Percentiles rank a stretch among this genome's conserved stretches.
These are phyloP conservation scores for Hecatera dysodea DNA, from an alignment of 2,888 invertebrate genomes.

Conservation along the genomic window DNA sequence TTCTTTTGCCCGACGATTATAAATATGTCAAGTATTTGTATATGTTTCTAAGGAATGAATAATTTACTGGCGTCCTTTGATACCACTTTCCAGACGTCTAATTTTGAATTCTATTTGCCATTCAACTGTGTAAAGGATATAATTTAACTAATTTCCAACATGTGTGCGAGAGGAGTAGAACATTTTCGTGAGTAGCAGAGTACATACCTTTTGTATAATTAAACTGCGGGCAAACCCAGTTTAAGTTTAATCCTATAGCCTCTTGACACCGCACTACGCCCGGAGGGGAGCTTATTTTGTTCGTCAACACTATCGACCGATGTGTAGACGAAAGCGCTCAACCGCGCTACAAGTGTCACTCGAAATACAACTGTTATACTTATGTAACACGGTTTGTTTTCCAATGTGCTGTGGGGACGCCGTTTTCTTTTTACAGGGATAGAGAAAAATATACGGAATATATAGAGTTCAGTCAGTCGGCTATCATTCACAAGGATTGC, in stretches of 20 bases:
- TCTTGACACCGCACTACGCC: conserved; percentile 89
- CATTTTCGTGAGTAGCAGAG: conserved; percentile 83
- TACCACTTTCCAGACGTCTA: conserved; percentile 78
- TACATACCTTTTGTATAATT: conserved; percentile 89
- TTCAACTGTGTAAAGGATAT: conserved; percentile 82
- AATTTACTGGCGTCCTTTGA: conserved; percentile 73
- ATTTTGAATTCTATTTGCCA: conserved; percentile 85
- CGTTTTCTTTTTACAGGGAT: conserved; percentile 77
- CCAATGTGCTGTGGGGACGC: conserved; percentile 69
- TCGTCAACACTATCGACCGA: conserved; percentile 90
- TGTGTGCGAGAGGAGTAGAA: conserved; percentile 80
- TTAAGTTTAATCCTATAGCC: conserved; percentile 91
- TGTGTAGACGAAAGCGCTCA: conserved; percentile 84
- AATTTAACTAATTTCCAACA: conserved; percentile 87
- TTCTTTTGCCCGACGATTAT: conserved; percentile 62
- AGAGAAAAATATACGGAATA: conserved; percentile 80
- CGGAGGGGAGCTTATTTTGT: conserved; percentile 89
- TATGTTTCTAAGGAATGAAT: conserved; percentile 69
- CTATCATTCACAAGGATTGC: conserved; percentile 85
- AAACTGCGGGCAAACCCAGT: conserved; percentile 89
- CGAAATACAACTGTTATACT: conserved; percentile 80
- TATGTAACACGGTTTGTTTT: conserved; percentile 79
- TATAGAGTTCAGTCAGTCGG: conserved; percentile 83
- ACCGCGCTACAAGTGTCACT: conserved; percentile 79
- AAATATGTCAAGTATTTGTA: conserved; percentile 57